phyloP scores from a whole-genome alignment of 2,888 invertebrate species.

The Candidula unifasciata region DNA sequence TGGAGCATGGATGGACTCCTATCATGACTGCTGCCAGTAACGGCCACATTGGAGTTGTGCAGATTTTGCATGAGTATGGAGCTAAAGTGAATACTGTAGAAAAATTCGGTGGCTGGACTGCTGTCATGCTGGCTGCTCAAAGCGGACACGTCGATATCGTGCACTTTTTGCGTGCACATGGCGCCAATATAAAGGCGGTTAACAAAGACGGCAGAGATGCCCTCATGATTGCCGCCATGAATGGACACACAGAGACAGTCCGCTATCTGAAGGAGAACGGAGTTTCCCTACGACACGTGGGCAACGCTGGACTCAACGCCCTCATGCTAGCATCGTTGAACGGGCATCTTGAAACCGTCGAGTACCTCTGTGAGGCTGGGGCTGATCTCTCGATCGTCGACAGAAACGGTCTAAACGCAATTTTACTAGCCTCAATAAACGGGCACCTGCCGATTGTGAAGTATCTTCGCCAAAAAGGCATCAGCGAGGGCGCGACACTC shows the following conservation, averaged over 20 bases:
- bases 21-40: slow-evolving; percentile 1
- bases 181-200: not conserved
- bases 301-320: not conserved
- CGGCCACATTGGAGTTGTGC: not conserved
- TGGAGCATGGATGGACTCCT: slow-evolving; percentile 1
- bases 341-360: not conserved
- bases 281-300: not conserved
- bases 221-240: slow-evolving; percentile 14
- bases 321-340: slow-evolving; percentile 5
- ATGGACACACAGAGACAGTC: not conserved
- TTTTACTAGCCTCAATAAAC: slow-evolving; percentile 7
- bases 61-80: not conserved
- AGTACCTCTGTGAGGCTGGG: not conserved
- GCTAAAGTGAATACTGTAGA: not conserved
- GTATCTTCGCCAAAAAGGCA: not conserved
- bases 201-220: not conserved
- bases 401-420: not conserved
- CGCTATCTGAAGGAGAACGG: not conserved
- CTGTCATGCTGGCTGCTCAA: slow-evolving; percentile 11
- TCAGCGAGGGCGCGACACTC: no score
- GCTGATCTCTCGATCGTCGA: not conserved
- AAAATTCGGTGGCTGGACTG: not conserved
- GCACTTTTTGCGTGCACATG: not conserved
- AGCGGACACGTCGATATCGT: slow-evolving; percentile 16
- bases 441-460: not conserved